These are phyloP conservation scores for Oconnorella tubifera DNA, from an alignment of 2,888 invertebrate genomes.

Conservation along the genomic window DNA sequence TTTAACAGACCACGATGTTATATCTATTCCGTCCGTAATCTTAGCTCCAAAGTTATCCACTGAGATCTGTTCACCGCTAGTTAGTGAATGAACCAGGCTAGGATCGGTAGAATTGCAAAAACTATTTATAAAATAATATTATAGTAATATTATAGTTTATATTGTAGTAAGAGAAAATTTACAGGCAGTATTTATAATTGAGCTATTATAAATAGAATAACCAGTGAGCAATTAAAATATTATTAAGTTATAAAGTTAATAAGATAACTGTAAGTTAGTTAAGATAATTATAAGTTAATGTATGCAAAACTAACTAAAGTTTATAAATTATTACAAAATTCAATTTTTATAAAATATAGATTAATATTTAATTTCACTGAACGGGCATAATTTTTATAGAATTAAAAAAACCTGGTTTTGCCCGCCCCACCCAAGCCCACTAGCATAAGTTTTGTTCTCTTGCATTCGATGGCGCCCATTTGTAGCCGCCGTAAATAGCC, in stretches of 20 bases:
- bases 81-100: constrained; percentile 14
- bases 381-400: background rate
- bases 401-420: constrained; percentile 53
- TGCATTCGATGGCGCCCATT: constrained; percentile 48
- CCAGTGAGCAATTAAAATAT: background rate
- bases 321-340: too few relatives aligned
- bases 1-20: constrained; percentile 46
- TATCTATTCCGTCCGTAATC: constrained; percentile 56
- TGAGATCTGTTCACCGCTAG: constrained; percentile 7
- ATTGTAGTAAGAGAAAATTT: too few relatives aligned
- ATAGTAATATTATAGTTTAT: too few relatives aligned
- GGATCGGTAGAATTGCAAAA: too few relatives aligned
- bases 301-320: too few relatives aligned
- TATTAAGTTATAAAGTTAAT: background rate
- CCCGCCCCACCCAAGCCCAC: constrained; percentile 57
- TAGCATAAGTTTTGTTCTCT: constrained; percentile 55
- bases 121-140: too few relatives aligned
- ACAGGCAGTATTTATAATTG: too few relatives aligned
- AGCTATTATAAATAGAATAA: too few relatives aligned
- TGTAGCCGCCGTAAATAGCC: constrained; percentile 50
- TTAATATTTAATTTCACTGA: background rate
- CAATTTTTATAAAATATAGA: background rate
- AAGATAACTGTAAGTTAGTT: too few relatives aligned
- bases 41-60: constrained; percentile 4
- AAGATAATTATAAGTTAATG: too few relatives aligned